Evolutionary conservation across 2,888 invertebrate genomes (phyloP).

Genomic region (Pseudanteris insignis): DNA sequence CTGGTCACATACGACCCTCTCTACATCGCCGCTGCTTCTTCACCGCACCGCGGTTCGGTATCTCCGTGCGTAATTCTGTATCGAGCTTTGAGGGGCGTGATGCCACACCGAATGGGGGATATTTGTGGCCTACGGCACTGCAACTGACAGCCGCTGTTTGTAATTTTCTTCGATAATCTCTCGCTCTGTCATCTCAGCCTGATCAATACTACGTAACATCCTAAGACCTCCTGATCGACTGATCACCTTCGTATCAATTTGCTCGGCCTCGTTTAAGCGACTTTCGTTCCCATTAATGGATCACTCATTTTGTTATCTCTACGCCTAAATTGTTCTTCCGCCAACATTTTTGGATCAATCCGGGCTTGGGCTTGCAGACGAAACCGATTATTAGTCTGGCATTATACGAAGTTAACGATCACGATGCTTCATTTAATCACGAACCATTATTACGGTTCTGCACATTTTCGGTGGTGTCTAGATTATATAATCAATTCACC

Average conservation of each 20-base stretch:
- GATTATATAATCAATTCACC: no score
- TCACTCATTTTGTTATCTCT: background rate
- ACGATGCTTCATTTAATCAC: no score
- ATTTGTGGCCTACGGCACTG: slow-evolving; percentile 44
- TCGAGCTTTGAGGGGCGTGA: slow-evolving; percentile 33
- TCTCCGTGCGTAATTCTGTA: slow-evolving; percentile 38
- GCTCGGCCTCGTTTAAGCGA: slow-evolving; percentile 5
- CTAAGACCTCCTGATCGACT: slow-evolving; percentile 30
- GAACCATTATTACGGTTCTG: no score
- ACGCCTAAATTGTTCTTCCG: background rate
- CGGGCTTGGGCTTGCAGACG: no score
- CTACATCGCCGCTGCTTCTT: no score
- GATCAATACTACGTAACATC: slow-evolving; percentile 32
- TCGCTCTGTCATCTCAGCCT: slow-evolving; percentile 34
- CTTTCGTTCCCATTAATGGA: slow-evolving; percentile 4
- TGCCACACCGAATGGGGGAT: slow-evolving; percentile 29
- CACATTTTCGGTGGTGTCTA: no score
- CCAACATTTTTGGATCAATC: background rate
- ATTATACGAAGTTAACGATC: no score
- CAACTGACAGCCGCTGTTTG: slow-evolving; percentile 46
- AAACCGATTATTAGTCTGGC: no score
- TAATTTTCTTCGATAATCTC: slow-evolving; percentile 54
- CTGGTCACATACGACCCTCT: no score
- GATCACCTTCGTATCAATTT: slow-evolving; percentile 8
- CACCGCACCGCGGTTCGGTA: slow-evolving; percentile 18